These are phyloP conservation scores for Synchiropus splendidus DNA, from an alignment of 2,113 vertebrate species.

Conservation along the genomic window DNA sequence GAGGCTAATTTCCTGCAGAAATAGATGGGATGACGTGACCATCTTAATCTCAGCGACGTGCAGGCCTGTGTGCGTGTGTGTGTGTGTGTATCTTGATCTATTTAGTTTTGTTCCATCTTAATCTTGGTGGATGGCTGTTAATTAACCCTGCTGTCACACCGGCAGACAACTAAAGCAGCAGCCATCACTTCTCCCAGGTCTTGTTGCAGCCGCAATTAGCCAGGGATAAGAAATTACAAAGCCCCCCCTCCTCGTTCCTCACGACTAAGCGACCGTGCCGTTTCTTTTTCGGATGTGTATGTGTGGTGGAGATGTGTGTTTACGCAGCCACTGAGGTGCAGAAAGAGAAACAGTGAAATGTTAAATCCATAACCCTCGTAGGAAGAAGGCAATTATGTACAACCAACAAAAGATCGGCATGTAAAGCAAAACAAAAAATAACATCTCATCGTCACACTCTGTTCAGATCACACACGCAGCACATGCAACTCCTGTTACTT, in stretches of 20 bases:
- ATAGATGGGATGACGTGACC: slow-evolving; percentile 27
- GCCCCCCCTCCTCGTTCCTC: slow-evolving; percentile 16
- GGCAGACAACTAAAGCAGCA: slow-evolving; percentile 51
- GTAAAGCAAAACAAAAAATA: no score
- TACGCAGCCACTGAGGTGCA: no score
- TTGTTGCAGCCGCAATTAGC: slow-evolving; percentile 64
- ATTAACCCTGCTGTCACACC: slow-evolving; percentile 66
- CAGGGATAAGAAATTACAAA: slow-evolving; percentile 51
- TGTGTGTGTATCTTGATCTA: slow-evolving; percentile 35
- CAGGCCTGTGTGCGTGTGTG: slow-evolving; percentile 6
- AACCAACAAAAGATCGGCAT: no score
- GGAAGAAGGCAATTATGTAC: no score
- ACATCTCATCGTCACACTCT: no score
- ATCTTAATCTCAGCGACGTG: slow-evolving; percentile 30
- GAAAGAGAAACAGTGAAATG: no score
- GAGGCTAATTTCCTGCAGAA: slow-evolving; percentile 32
- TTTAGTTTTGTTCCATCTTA: slow-evolving; percentile 62
- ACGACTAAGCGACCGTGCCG: slow-evolving; percentile 34
- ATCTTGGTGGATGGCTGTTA: slow-evolving; percentile 63
- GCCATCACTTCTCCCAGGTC: slow-evolving; percentile 61
- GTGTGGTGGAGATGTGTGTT: slow-evolving; percentile 2
- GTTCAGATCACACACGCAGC: no score
- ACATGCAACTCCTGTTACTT: no score
- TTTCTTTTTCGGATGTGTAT: slow-evolving; percentile 49
- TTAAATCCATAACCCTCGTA: no score